These are phyloP conservation scores for Smutsia gigantea DNA, from an alignment of 2,797 vertebrate species.

Conservation along the genomic window DNA sequence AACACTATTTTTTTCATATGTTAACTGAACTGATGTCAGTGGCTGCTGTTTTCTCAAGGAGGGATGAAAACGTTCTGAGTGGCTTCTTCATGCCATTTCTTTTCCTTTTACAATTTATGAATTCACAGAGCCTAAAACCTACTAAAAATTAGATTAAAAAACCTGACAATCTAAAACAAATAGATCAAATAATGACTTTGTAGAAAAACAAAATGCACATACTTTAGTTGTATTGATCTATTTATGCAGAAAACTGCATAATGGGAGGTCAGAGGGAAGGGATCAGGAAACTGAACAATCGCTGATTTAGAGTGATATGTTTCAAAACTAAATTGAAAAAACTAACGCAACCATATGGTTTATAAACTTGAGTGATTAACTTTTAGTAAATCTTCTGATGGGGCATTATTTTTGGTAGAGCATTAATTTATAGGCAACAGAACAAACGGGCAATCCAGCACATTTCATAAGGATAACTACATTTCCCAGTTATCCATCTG, in stretches of 20 bases:
- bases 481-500: conserved; percentile 89
- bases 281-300: conserved; percentile 71
- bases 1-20: not conserved
- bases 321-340: conserved; percentile 84
- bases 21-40: not conserved
- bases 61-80: not conserved
- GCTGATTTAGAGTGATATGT: conserved; percentile 71
- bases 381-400: conserved; percentile 86
- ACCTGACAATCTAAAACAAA: conserved; percentile 43
- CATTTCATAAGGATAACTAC: conserved; percentile 88
- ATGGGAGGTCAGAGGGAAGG: not conserved
- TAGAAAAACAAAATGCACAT: conserved; percentile 19
- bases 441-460: conserved; percentile 83
- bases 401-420: conserved; percentile 85
- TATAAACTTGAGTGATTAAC: conserved; percentile 87
- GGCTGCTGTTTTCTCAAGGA: not conserved
- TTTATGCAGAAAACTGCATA: conserved; percentile 48
- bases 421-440: conserved; percentile 84
- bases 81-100: not conserved
- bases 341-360: conserved; percentile 88
- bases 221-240: not conserved
- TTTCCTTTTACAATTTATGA: not conserved
- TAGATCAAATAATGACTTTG: not conserved
- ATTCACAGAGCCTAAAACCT: conserved; percentile 20
- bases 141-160: conserved; percentile 35